Evolutionary conservation across 2,113 vertebrate genomes (phyloP).

Genomic region (Anas platyrhynchos): DNA sequence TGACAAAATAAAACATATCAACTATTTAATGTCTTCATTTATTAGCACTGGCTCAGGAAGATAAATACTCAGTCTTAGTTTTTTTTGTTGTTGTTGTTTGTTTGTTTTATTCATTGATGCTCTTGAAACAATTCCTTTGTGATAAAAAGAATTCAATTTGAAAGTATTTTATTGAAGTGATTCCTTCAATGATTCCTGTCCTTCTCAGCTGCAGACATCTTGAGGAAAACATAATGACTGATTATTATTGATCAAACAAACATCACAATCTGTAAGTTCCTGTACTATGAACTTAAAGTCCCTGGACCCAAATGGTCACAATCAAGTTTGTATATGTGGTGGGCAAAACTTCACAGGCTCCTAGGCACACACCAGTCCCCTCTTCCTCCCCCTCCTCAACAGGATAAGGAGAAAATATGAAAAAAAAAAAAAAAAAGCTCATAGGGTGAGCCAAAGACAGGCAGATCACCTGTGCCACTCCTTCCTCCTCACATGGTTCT

Average conservation of each 20-base stretch:
- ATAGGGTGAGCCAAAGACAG: too few relatives aligned
- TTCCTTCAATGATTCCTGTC: not conserved
- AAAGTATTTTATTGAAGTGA: not conserved
- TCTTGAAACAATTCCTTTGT: not conserved
- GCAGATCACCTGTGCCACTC: too few relatives aligned
- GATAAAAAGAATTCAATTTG: not conserved
- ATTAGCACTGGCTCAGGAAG: not conserved
- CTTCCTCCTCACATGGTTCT: too few relatives aligned
- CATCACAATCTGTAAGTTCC: not conserved
- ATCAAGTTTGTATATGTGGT: not conserved
- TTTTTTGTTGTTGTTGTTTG: too few relatives aligned
- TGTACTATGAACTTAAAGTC: not conserved
- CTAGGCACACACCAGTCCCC: not conserved
- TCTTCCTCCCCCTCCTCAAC: too few relatives aligned
- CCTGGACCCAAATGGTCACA: not conserved
- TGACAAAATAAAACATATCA: not conserved
- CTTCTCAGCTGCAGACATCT: not conserved
- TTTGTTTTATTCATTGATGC: not conserved
- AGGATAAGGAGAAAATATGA: too few relatives aligned
- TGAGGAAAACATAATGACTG: not conserved
- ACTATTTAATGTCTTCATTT: not conserved
- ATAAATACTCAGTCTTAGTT: not conserved
- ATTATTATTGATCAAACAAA: not conserved
- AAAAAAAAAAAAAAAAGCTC: too few relatives aligned
- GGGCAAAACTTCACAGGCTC: not conserved